Conservation (phyloP, 2,888 invertebrate species). For the Baronia brevicornis region DNA sequence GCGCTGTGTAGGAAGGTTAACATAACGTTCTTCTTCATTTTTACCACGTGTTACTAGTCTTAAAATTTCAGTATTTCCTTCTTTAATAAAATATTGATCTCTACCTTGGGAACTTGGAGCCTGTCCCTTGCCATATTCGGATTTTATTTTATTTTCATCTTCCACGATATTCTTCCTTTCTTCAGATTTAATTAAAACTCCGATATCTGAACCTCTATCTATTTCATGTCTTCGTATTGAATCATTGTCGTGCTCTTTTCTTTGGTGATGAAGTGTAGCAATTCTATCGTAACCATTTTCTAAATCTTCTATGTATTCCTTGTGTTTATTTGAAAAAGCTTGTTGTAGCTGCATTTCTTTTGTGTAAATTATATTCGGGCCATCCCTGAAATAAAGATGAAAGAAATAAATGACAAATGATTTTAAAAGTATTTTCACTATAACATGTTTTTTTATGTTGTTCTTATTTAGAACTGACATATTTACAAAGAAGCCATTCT, state of each 20-base stretch:
- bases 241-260: slow-evolving; percentile 79
- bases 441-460: not conserved
- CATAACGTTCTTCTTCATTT: slow-evolving; percentile 78
- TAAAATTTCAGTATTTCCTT: slow-evolving; percentile 90
- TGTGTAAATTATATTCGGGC: slow-evolving; percentile 72
- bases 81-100: slow-evolving; percentile 86
- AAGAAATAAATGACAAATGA: slow-evolving; percentile 12
- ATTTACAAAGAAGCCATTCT: no score
- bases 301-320: slow-evolving; percentile 75
- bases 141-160: slow-evolving; percentile 40
- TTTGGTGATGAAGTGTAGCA: slow-evolving; percentile 61
- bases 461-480: no score
- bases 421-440: not conserved
- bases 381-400: slow-evolving; percentile 51
- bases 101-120: slow-evolving; percentile 66
- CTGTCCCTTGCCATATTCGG: slow-evolving; percentile 44
- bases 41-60: slow-evolving; percentile 85
- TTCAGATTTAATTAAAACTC: slow-evolving; percentile 64
- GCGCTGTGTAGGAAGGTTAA: slow-evolving; percentile 72
- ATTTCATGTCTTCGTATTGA: slow-evolving; percentile 85
- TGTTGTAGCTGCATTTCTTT: slow-evolving; percentile 73
- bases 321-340: slow-evolving; percentile 66
- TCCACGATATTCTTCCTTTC: slow-evolving; percentile 42
- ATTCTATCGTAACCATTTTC: slow-evolving; percentile 75
- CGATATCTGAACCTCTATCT: slow-evolving; percentile 82